A percentile compares a stretch with the other conserved stretches of the same genome.
Evolutionary conservation across 1,140 invertebrate species (phyloP).

Genomic region (Aphelinus certus): DNA sequence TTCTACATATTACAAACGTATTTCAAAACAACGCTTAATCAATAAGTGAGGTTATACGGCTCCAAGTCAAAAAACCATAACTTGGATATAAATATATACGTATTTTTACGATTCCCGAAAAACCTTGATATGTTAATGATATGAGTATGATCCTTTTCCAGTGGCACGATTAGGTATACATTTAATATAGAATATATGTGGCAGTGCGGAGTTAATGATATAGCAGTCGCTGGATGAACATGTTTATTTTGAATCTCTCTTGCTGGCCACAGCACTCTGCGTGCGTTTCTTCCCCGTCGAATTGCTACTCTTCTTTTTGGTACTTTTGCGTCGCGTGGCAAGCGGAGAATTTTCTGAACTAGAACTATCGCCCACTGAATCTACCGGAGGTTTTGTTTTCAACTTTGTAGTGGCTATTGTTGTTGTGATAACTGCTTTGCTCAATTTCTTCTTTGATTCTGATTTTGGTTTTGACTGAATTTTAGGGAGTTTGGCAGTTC

Average conservation of each 20-base stretch:
- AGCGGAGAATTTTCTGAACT: slow-evolving; percentile 63
- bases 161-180: slow-evolving; percentile 13
- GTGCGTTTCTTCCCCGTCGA: slow-evolving; percentile 28
- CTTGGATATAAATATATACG: background rate
- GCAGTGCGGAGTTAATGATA: slow-evolving; percentile 32
- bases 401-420: slow-evolving; percentile 43
- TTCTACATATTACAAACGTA: slow-evolving; percentile 33
- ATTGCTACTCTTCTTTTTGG: slow-evolving; percentile 14
- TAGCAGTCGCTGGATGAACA: slow-evolving; percentile 6
- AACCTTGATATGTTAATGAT: slow-evolving; percentile 21
- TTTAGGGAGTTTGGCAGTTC: slow-evolving; percentile 55
- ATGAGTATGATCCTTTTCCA: slow-evolving; percentile 11
- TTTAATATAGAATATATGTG: slow-evolving; percentile 27
- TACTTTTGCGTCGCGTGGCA: slow-evolving; percentile 23
- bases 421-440: slow-evolving; percentile 62
- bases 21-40: slow-evolving; percentile 36
- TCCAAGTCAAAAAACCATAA: background rate
- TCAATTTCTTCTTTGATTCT: slow-evolving; percentile 65
- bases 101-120: slow-evolving; percentile 3
- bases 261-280: slow-evolving; percentile 24
- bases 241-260: slow-evolving; percentile 33
- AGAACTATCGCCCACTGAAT: slow-evolving; percentile 62
- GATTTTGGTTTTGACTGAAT: slow-evolving; percentile 54
- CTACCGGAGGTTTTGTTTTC: slow-evolving; percentile 48
- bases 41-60: slow-evolving; percentile 17